Conservation (phyloP, 1,140 invertebrate species). For the Gryon sp. region DNA sequence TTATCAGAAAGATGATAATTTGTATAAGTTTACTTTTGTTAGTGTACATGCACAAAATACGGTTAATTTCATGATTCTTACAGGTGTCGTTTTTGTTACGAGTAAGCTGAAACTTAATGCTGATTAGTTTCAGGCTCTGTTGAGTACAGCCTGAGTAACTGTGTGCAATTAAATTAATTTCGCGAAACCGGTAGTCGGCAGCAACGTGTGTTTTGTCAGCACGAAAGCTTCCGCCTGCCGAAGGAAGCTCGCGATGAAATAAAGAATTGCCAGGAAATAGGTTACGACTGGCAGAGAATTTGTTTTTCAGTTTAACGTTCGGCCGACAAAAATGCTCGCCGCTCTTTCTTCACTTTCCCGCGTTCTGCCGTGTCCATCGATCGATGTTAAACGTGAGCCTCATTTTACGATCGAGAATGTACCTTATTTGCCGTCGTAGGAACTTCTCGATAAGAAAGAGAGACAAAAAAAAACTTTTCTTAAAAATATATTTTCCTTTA, state of each 20-base stretch:
- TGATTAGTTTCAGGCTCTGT: conserved; percentile 65
- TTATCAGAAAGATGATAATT: no score
- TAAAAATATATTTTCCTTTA: no score
- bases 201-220: conserved; percentile 63
- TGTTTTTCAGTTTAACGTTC: conserved; percentile 45
- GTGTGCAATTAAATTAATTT: conserved; percentile 65
- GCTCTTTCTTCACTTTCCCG: no score
- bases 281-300: conserved; percentile 53
- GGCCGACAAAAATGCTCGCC: conserved; percentile 29
- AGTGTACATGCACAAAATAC: conserved; percentile 43
- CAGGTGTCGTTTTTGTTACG: conserved; percentile 65
- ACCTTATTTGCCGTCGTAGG: conserved; percentile 26
- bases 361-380: conserved; percentile 13
- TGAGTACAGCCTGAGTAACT: conserved; percentile 60
- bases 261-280: conserved; percentile 57
- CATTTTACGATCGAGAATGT: conserved; percentile 47
- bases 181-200: conserved; percentile 56
- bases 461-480: no score
- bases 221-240: conserved; percentile 51
- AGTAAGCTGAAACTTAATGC: conserved; percentile 63
- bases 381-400: conserved; percentile 43
- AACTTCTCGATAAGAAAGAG: no score
- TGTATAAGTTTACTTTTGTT: not conserved
- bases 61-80: conserved; percentile 66
- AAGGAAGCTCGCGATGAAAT: conserved; percentile 55